A percentile compares a stretch with the other conserved stretches of the same genome.
Conservation (phyloP, 2,113 vertebrate genomes). For the Heliornis fulica region DNA sequence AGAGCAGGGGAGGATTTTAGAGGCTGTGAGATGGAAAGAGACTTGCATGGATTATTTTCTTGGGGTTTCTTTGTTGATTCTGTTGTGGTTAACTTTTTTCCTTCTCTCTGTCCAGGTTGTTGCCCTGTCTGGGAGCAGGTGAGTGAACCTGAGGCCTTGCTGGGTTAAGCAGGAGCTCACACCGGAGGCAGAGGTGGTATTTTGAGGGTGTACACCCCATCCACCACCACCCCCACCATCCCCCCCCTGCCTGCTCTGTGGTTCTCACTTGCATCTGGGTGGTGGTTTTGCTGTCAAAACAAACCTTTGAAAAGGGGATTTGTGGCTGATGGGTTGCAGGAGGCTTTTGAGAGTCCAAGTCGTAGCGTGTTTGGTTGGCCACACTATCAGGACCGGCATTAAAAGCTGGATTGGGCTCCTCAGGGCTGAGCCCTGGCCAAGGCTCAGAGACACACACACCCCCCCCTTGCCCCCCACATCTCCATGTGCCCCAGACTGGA, state of each 20-base stretch:
- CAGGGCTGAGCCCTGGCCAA: background rate
- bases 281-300: background rate
- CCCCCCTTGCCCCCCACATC: background rate
- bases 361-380: rapidly evolving
- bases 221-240: too few species aligned
- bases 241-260: background rate
- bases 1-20: background rate
- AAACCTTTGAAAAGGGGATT: background rate
- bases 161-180: too few species aligned
- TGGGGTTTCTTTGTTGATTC: background rate
- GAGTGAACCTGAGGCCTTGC: background rate
- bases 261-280: background rate
- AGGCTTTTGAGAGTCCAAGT: background rate
- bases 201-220: too few species aligned
- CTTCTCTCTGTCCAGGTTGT: background rate
- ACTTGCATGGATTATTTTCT: background rate
- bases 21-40: too few species aligned
- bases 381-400: background rate
- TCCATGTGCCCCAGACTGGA: background rate
- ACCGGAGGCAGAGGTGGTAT: background rate
- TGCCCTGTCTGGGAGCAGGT: background rate
- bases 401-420: background rate
- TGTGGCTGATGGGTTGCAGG: too few species aligned
- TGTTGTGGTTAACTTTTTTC: too few species aligned
- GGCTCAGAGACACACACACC: too few species aligned